These are phyloP conservation scores for Polypterus senegalus DNA, from an alignment of 2,113 vertebrate species.

Conservation along the genomic window DNA sequence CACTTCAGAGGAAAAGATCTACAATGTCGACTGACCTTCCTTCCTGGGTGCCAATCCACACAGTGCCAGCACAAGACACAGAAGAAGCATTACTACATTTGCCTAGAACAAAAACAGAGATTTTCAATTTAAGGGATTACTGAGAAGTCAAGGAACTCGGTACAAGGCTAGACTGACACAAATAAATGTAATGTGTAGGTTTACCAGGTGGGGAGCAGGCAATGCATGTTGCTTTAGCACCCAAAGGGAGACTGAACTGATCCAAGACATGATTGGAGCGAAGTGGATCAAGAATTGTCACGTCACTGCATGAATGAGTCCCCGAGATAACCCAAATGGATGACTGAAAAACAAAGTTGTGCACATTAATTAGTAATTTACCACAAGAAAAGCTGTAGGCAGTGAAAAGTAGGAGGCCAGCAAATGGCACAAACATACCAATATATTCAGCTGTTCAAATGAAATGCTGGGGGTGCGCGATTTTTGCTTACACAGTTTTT, in stretches of 20 bases:
- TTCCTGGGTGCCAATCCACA: conserved; percentile 64
- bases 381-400: too few species aligned
- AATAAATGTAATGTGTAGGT: conserved; percentile 5
- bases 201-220: conserved; percentile 57
- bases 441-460: too few species aligned
- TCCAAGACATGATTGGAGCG: conserved; percentile 57
- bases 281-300: conserved; percentile 57
- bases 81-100: not conserved
- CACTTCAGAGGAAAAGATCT: too few species aligned
- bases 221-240: conserved; percentile 54
- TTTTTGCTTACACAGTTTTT: too few species aligned
- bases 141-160: too few species aligned
- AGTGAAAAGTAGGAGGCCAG: too few species aligned
- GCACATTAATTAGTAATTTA: too few species aligned
- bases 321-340: conserved; percentile 57
- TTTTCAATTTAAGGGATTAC: too few species aligned
- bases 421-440: too few species aligned
- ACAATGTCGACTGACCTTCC: conserved; percentile 39
- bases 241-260: conserved; percentile 56
- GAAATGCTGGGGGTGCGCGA: too few species aligned
- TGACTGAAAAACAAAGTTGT: conserved; percentile 34
- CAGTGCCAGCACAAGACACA: conserved; percentile 34
- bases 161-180: not conserved
- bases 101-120: too few species aligned
- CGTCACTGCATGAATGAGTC: conserved; percentile 49